These are phyloP conservation scores for Callimorpha dominula DNA, from an alignment of 2,888 invertebrate species.

Conservation along the genomic window DNA sequence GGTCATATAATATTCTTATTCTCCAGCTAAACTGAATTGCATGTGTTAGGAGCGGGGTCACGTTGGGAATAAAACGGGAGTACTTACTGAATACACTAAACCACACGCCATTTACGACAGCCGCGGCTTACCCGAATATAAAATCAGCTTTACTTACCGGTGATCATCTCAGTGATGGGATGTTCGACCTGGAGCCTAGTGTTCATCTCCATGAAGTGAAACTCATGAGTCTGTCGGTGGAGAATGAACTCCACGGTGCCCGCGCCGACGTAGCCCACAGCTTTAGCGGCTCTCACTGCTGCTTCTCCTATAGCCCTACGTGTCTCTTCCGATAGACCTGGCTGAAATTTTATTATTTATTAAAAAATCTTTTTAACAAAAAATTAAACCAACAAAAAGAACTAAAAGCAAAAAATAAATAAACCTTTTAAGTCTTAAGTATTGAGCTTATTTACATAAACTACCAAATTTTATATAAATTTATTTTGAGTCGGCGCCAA, in stretches of 20 bases:
- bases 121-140: not conserved
- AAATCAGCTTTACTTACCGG: constrained; percentile 81
- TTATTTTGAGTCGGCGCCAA: no score
- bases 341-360: constrained; percentile 81
- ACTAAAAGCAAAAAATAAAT: no score
- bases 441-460: no score
- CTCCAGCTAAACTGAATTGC: no score
- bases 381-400: no score
- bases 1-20: no score
- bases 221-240: constrained; percentile 93
- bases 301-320: constrained; percentile 94
- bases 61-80: not conserved
- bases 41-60: not conserved
- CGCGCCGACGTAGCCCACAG: constrained; percentile 98
- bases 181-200: constrained; percentile 98
- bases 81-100: not conserved
- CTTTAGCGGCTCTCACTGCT: constrained; percentile 97
- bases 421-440: no score
- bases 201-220: constrained; percentile 99
- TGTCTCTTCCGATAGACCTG: constrained; percentile 92
- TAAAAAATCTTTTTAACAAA: no score
- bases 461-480: no score
- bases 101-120: not conserved
- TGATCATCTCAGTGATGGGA: constrained; percentile 99
- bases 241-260: constrained; percentile 99